These are phyloP conservation scores for Aeoliscus strigatus DNA, from an alignment of 2,797 vertebrate genomes.

Conservation along the genomic window DNA sequence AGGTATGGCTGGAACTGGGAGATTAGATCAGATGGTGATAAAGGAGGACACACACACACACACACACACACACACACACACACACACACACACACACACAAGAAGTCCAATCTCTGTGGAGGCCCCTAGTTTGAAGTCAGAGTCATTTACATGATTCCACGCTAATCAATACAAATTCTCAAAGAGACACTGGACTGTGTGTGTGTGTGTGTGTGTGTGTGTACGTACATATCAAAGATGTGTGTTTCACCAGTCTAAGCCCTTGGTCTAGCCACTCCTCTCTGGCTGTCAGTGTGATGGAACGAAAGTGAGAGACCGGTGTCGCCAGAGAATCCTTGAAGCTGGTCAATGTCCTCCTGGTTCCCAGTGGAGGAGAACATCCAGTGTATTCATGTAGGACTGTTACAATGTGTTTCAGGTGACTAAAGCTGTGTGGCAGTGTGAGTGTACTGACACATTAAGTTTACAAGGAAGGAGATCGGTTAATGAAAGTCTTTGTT, in stretches of 20 bases:
- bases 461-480: neutral
- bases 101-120: too few species aligned
- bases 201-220: constrained; percentile 3
- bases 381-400: neutral
- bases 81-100: too few species aligned
- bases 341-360: neutral
- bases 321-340: constrained; percentile 4
- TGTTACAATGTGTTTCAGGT: neutral
- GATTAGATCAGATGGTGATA: too few species aligned
- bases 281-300: constrained; percentile 4
- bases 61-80: too few species aligned
- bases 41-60: too few species aligned
- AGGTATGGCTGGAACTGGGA: constrained; percentile 69
- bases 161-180: constrained; percentile 17
- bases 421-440: too few species aligned
- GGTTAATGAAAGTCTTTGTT: too few species aligned
- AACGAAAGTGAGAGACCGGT: constrained; percentile 11
- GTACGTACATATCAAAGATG: neutral
- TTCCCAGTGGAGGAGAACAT: constrained; percentile 8
- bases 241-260: neutral
- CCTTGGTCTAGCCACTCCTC: constrained; percentile 12
- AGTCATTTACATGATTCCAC: neutral
- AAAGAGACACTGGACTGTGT: neutral
- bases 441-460: too few species aligned
- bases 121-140: too few species aligned